A percentile compares a stretch with the other conserved stretches of the same genome.
phyloP scores from a whole-genome alignment of 2,888 invertebrate species.

The Spisula solida region DNA sequence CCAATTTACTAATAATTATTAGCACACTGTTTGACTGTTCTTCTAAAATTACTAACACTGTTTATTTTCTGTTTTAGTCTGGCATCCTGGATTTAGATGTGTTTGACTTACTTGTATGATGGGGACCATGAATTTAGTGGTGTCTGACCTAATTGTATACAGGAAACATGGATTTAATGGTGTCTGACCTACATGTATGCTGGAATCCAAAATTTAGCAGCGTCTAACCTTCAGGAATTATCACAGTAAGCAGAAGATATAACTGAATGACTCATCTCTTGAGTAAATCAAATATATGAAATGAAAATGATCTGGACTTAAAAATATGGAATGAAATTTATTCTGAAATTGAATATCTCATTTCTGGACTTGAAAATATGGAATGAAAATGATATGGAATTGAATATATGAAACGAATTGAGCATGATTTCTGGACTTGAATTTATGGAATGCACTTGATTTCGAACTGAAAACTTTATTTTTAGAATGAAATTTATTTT shows the following conservation, averaged over 20 bases:
- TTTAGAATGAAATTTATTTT: not conserved
- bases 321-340: not conserved
- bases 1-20: too few relatives aligned
- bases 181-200: too few relatives aligned
- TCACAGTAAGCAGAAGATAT: not conserved
- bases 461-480: not conserved
- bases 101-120: too few relatives aligned
- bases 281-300: not conserved
- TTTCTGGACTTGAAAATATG: not conserved
- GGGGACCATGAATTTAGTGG: too few relatives aligned
- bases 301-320: not conserved
- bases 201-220: not conserved
- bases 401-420: not conserved
- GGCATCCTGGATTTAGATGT: too few relatives aligned
- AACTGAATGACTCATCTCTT: not conserved
- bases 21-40: too few relatives aligned
- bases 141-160: too few relatives aligned
- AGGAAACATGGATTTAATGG: too few relatives aligned
- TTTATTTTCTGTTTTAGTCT: too few relatives aligned
- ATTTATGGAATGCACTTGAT: not conserved
- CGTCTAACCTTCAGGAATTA: not conserved
- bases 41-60: too few relatives aligned
- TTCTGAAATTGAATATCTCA: not conserved
- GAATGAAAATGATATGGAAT: not conserved
- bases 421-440: too few relatives aligned